Evolutionary conservation across 2,113 vertebrate species (phyloP), one percentile per base, ranked within the genome.

Genomic region (Scophthalmus maximus): DNA sequence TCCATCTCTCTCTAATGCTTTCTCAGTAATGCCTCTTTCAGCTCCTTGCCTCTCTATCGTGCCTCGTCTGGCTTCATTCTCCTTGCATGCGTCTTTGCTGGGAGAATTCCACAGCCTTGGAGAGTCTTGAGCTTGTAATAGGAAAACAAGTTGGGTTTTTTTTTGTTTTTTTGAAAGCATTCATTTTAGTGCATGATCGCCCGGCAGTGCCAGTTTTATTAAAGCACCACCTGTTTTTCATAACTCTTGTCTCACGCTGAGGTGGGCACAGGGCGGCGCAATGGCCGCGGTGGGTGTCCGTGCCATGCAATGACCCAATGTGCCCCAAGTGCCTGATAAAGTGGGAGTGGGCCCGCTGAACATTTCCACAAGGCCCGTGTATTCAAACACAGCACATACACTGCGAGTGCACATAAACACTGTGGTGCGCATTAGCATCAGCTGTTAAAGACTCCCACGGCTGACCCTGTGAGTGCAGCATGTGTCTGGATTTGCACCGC

Each of bases 301-400:
- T 79, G 88, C 88, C 87, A 92, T 79, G 91, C 92, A 93, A 92
- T 90, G 91, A 91, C 94, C 93, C 94, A 68, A 92, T 85, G 90
- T 92, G 82, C 87, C 90, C 92, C 92, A 85, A 78, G 90, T 93
- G 89, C 78, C 82, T 56, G 79, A 93, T 95, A 94, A 96, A 95
- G 91, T 94, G 68, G 88, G 91, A 94, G 91, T 91, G 90, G 92
- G 92, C 87, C 92, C 87, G 90, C 85, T 9, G 64, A 76, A 68
- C 59, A 38, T 82, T 85, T 82, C 67, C 32, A 64, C 75, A 66
- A 53, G 25, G 44, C 83, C 81, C 75, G 83, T 47, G 63, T 68
- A 68, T 78, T 75, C 73, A 66, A 62, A 79, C 73, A 18, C 60
- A 25, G 29, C 67, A 44, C 79, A 77, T 84, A 76, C 40, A 70